Evolutionary conservation across 2,888 invertebrate species (phyloP).

Genomic region (Drosophila borealis): DNA sequence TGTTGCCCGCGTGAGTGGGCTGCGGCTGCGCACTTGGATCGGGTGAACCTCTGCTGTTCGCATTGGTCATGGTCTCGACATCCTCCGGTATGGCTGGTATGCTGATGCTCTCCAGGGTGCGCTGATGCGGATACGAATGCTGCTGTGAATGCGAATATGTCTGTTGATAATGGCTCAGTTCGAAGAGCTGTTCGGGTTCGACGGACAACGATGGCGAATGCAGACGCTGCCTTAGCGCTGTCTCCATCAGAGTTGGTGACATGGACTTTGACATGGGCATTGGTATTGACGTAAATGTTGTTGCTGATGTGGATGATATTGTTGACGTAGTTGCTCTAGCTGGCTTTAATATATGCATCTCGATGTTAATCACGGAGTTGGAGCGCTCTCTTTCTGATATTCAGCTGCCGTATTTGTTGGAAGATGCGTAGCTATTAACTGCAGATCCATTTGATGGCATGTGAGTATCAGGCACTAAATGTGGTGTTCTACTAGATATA

Average conservation of each 20-base stretch:
- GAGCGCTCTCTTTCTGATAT: constrained; percentile 84
- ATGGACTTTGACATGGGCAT: constrained; percentile 49
- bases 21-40: constrained; percentile 39
- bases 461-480: constrained; percentile 90
- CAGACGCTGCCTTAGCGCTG: constrained; percentile 63
- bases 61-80: constrained; percentile 57
- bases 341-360: constrained; percentile 74
- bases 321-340: constrained; percentile 12
- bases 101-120: constrained; percentile 53
- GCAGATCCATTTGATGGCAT: constrained; percentile 85
- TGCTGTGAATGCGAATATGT: constrained; percentile 27
- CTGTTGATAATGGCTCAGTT: constrained; percentile 46
- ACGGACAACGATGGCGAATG: constrained; percentile 39
- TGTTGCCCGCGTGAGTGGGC: constrained; percentile 15
- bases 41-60: constrained; percentile 57
- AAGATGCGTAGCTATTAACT: constrained; percentile 85
- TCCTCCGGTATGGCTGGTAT: constrained; percentile 78
- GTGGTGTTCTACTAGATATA: constrained; percentile 89
- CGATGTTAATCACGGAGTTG: constrained; percentile 81
- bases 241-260: constrained; percentile 56
- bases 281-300: constrained; percentile 35
- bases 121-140: constrained; percentile 33
- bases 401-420: constrained; percentile 85
- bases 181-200: constrained; percentile 35
- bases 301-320: constrained; percentile 26